Base-by-base conservation (phyloP, 2,113 vertebrate species). In the Otis tarda region DNA sequence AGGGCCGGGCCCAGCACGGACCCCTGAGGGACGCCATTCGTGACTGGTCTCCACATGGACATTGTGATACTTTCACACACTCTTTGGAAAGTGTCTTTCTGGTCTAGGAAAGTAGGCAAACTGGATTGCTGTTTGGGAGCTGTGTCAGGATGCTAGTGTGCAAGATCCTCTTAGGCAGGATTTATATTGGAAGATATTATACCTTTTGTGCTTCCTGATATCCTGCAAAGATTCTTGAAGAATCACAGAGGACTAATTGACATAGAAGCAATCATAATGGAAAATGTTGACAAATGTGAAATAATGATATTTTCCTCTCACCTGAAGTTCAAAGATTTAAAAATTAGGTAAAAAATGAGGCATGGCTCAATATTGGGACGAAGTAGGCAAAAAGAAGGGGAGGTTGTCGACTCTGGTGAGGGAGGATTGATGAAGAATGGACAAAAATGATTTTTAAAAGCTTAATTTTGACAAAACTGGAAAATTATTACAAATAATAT, bases 341-440 rank as follows among this genome's bases (percentile, higher is more conserved):
- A 89, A 80, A 53, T 28, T 4, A 20, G 2, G 12, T 30, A 8
- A 60, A 50, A 83, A 80, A 49, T 45, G 14, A 80, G 3, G 2
- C 19, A 78, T 59, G 24, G 6, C 9, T 63, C 43, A 76, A 22
- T 27, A 49, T 3, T 57, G 33, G 14, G 39, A 94, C 19, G 82
- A 75, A 61, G 3, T 5, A 65, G 35, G 50, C 2, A 64, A 65
- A 69, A 37, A 13, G 2, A 2, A 3, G 2, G 5, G 9, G 3
- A 30, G 2, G 1, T 2, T 77, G 7, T 57, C 13, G 61, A 4
- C 1, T 59, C 35, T 7, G 20, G 1, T 1, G 4, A 4, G 6
- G 10, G 0, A 86, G 10, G 4, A 43, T 4, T 74, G 19, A 2
- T 45, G 20, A 63, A 82, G 7, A 90, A 87, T 20, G 4, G 24